Conservation (phyloP, 2,888 invertebrate species). For the Agrilus cyanescens region DNA sequence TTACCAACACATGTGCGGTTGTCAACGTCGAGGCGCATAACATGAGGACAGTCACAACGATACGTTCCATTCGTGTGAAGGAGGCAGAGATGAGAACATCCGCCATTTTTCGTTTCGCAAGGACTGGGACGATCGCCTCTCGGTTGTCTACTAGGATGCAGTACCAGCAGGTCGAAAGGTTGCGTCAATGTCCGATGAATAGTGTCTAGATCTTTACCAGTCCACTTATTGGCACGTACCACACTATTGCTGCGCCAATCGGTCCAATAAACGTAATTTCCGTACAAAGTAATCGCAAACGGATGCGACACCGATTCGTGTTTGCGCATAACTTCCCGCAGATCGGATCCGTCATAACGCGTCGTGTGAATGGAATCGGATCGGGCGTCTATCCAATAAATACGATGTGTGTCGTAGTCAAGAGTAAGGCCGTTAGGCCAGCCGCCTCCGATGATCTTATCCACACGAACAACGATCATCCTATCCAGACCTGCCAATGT, state of each 20-base stretch:
- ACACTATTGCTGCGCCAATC: slow-evolving; percentile 87
- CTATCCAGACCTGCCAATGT: slow-evolving; percentile 64
- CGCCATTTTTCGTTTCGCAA: slow-evolving; percentile 54
- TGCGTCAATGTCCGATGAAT: slow-evolving; percentile 75
- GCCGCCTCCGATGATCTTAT: slow-evolving; percentile 46
- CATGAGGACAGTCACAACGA: slow-evolving; percentile 76
- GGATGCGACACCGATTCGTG: slow-evolving; percentile 74
- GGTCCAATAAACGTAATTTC: slow-evolving; percentile 84
- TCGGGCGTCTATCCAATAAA: slow-evolving; percentile 80
- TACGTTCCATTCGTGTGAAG: slow-evolving; percentile 51
- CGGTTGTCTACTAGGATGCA: slow-evolving; percentile 67
- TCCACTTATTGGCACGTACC: slow-evolving; percentile 79
- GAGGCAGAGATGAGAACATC: slow-evolving; percentile 73
- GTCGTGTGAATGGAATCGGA: slow-evolving; percentile 81
- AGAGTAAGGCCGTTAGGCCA: slow-evolving; percentile 80
- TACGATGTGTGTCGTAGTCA: slow-evolving; percentile 58
- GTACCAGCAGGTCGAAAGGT: slow-evolving; percentile 81
- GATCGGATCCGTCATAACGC: slow-evolving; percentile 66
- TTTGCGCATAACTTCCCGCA: slow-evolving; percentile 51
- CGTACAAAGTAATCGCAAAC: slow-evolving; percentile 78
- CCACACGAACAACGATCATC: slow-evolving; percentile 40
- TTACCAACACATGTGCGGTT: slow-evolving; percentile 53
- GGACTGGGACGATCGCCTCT: slow-evolving; percentile 46
- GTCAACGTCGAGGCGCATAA: slow-evolving; percentile 63
- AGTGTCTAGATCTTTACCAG: slow-evolving; percentile 62